phyloP scores from a whole-genome alignment of 2,113 vertebrate genomes.

The Zosterops borbonicus region DNA sequence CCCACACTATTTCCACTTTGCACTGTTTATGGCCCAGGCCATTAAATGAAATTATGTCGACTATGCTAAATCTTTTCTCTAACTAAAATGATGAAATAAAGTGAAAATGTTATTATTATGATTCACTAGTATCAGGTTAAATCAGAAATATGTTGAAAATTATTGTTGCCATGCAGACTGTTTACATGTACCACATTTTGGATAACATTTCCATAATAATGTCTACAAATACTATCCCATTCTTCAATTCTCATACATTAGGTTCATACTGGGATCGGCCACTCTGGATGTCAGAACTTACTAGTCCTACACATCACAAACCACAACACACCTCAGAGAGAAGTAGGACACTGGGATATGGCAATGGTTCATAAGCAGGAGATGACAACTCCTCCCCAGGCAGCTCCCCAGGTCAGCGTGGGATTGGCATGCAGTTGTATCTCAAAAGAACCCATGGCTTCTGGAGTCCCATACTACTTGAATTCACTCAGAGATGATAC shows the following conservation, averaged over 20 bases:
- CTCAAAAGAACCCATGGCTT: not conserved
- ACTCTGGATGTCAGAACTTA: not conserved
- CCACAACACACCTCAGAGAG: not conserved
- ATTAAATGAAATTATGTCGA: not conserved
- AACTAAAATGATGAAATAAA: not conserved
- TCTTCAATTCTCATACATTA: not conserved
- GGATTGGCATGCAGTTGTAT: not conserved
- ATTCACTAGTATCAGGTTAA: not conserved
- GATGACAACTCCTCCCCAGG: not conserved
- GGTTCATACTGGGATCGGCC: not conserved
- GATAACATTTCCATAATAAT: not conserved
- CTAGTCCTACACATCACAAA: not conserved
- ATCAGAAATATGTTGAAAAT: not conserved
- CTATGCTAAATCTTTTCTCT: not conserved
- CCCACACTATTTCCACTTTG: not conserved
- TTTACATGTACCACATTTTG: not conserved
- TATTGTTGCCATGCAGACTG: not conserved
- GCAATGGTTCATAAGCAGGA: not conserved
- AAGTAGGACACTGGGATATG: not conserved
- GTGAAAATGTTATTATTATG: not conserved
- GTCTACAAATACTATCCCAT: not conserved
- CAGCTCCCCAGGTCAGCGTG: not conserved
- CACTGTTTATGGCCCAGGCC: not conserved
- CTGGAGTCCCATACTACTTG: not conserved
- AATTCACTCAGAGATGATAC: rapidly evolving